A percentile compares a stretch with the other conserved stretches of the same genome.
phyloP scores from a whole-genome alignment of 2,797 vertebrate species.

The Channallabes apus region DNA sequence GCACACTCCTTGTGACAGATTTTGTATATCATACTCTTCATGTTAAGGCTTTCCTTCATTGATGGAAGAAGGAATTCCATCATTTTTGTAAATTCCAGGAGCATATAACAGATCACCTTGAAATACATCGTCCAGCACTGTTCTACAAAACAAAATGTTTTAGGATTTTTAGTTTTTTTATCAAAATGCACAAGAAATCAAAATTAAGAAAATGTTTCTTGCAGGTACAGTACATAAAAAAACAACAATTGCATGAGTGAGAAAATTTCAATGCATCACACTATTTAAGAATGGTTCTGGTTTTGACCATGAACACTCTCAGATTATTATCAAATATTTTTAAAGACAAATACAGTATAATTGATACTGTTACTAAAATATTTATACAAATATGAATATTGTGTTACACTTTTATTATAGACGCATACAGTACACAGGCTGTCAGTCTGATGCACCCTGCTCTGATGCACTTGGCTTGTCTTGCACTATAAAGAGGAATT shows the following conservation, averaged over 20 bases:
- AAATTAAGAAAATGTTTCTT: too few relatives aligned
- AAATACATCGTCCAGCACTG: too few relatives aligned
- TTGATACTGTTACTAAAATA: background rate
- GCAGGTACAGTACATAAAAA: too few relatives aligned
- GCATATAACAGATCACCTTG: too few relatives aligned
- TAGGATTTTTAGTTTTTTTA: too few relatives aligned
- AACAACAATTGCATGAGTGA: background rate
- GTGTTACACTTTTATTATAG: background rate
- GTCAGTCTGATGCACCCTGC: background rate
- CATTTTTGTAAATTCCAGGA: too few relatives aligned
- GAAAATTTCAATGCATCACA: background rate
- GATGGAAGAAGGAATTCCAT: too few relatives aligned
- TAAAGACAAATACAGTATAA: background rate
- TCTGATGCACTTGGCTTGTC: background rate
- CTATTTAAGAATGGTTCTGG: background rate
- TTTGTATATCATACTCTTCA: too few relatives aligned
- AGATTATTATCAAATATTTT: background rate
- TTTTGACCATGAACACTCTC: background rate
- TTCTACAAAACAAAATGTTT: too few relatives aligned
- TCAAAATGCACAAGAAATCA: too few relatives aligned
- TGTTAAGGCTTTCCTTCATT: too few relatives aligned
- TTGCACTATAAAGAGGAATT: background rate
- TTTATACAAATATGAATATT: background rate
- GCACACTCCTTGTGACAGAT: too few relatives aligned
- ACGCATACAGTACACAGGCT: background rate